Evolutionary conservation across 1,140 invertebrate genomes (phyloP), one percentile per base, ranked within the genome.

Genomic region (Neodiprion fabricii): DNA sequence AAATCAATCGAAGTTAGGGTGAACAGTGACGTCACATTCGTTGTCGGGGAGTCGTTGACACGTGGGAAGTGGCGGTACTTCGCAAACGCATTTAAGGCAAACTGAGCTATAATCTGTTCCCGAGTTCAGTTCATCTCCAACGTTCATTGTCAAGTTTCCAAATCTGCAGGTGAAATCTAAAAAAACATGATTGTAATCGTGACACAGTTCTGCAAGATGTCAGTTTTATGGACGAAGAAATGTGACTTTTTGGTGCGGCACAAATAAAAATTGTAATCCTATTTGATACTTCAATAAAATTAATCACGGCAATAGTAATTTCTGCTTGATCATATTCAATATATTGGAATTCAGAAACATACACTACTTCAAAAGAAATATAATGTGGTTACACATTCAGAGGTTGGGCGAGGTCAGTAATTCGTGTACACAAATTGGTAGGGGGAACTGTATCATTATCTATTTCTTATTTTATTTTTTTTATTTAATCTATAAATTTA

Each of bases 81-180:
- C 82, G 53, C 84, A 86, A 0, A 76, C 21, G 10, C 85, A 85
- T 72, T 79, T 81, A 0, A 83, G 50, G 49, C 82, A 84, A 2
- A 69, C 61, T 0, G 83, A 81, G 67, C 23, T 74, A 8, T 80
- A 81, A 65, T 77, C 48, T 0, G 76, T 77, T 9, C 28, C 74
- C 72, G 77, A 74, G 2, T 73, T 82, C 11, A 86, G 23, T 71
- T 81, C 74, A 48, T 86, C 85, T 0, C 83, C 81, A 9, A 80
- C 9, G 8, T 78, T 48, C 82, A 85, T 80, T n/a, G 1, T 77
- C 47, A 85, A 10, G 40, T 80, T 74, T 49, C 79, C 83, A n/a
- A 83, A 82, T 69, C 61, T 69, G 21, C 82, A 85, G 7, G 17
- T 72, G 14, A 73, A 74, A 11, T 77, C 72, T 74, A 1, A 76